These are phyloP conservation scores for Hippasteria phrygiana DNA, from an alignment of 53 echinoderm and acorn worm genomes.

Conservation along the genomic window DNA sequence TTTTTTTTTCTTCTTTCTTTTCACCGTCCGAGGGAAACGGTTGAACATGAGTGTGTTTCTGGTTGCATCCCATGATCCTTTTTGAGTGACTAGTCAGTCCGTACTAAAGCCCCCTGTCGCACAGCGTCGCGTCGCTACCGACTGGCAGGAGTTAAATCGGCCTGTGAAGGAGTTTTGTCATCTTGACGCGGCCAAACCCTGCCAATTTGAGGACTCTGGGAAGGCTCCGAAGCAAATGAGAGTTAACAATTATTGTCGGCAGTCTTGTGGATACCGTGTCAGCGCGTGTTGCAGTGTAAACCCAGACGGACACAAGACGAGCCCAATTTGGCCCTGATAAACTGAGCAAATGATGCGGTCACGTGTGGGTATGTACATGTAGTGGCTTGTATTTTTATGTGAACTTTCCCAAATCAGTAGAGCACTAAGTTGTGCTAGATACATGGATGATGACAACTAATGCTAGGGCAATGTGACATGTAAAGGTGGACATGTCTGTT, in stretches of 20 bases:
- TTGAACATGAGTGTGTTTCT: slow-evolving; percentile 56
- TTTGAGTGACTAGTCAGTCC: slow-evolving; percentile 50
- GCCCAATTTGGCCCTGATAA: neutral
- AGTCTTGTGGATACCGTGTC: neutral
- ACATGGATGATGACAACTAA: too few species aligned
- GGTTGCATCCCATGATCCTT: slow-evolving; percentile 35
- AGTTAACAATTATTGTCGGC: neutral
- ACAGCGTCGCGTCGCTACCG: slow-evolving; percentile 1
- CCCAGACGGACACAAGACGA: too few species aligned
- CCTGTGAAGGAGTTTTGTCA: slow-evolving; percentile 20
- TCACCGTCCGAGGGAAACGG: slow-evolving; percentile 24
- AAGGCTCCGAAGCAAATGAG: neutral
- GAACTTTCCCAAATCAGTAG: too few species aligned
- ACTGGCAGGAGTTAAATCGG: slow-evolving; percentile 41
- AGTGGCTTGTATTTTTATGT: neutral
- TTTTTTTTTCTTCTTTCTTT: slow-evolving; percentile 4
- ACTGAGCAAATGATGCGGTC: slow-evolving; percentile 4
- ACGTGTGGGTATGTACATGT: slow-evolving; percentile 38
- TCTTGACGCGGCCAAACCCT: slow-evolving; percentile 19
- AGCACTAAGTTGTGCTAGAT: too few species aligned
- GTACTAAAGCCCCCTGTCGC: slow-evolving; percentile 24
- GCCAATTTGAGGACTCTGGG: slow-evolving; percentile 16
- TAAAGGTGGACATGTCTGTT: too few species aligned
- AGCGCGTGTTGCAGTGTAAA: neutral
- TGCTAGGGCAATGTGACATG: too few species aligned